phyloP scores from a whole-genome alignment of 2,113 vertebrate genomes.

The Colius striatus region DNA sequence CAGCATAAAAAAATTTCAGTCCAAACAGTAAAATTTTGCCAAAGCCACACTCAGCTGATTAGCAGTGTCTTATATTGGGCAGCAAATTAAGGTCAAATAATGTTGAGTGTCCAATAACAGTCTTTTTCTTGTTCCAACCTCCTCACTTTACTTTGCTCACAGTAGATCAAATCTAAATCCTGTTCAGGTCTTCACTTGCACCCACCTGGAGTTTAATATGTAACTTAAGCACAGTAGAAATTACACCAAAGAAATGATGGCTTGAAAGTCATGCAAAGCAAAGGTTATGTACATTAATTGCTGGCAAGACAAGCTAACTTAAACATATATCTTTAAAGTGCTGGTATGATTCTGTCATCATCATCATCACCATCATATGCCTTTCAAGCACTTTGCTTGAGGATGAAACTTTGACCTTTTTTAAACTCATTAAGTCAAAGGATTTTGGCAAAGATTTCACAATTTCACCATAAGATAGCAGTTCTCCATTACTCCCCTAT shows the following conservation, averaged over 20 bases:
- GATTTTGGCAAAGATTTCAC: neutral
- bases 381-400: rapidly evolving
- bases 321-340: neutral
- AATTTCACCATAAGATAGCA: neutral
- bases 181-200: neutral
- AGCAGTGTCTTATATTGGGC: neutral
- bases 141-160: neutral
- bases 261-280: neutral
- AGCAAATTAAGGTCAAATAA: neutral
- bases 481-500: neutral
- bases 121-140: neutral
- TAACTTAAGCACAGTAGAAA: neutral
- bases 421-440: neutral
- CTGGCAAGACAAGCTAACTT: neutral
- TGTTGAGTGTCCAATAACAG: neutral
- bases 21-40: neutral
- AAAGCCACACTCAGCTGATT: neutral
- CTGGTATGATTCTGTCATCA: neutral
- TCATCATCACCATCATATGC: neutral
- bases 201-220: neutral
- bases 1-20: neutral
- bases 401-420: neutral
- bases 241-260: rapidly evolving
- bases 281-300: neutral
- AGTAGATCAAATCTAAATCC: neutral